Evolutionary conservation across 2,797 vertebrate species (phyloP).

Genomic region (Holocentrus rufus): DNA sequence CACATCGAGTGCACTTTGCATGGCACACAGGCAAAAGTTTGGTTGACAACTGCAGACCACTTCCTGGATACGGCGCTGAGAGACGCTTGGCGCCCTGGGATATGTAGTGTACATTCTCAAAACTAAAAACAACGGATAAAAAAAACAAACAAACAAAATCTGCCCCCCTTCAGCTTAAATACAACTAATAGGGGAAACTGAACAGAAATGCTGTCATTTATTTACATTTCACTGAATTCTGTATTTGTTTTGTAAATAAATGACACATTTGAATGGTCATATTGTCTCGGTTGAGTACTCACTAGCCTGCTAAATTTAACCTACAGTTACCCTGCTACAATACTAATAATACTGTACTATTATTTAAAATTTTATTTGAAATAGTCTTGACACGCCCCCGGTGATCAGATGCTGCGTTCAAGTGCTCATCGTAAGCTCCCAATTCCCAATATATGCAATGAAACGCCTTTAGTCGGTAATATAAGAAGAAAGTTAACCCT

Average conservation of each 20-base stretch:
- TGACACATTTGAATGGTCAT: too few species aligned
- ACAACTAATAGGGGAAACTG: not conserved
- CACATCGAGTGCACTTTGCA: constrained; percentile 14
- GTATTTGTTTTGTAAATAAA: too few species aligned
- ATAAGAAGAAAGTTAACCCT: too few species aligned
- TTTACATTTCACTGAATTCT: not conserved
- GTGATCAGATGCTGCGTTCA: constrained; percentile 34
- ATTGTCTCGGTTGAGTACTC: too few species aligned
- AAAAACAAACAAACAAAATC: not conserved
- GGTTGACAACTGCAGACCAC: constrained; percentile 76
- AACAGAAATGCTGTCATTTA: not conserved
- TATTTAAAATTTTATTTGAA: too few species aligned
- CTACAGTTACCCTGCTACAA: too few species aligned
- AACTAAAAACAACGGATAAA: not conserved
- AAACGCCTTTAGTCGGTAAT: too few species aligned
- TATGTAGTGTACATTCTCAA: constrained; percentile 68
- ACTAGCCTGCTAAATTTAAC: not conserved
- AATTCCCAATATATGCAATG: too few species aligned
- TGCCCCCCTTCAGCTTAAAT: not conserved
- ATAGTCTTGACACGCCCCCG: too few species aligned
- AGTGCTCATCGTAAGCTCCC: not conserved
- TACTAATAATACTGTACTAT: too few species aligned
- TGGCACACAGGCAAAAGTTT: constrained; percentile 72
- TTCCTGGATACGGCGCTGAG: constrained; percentile 81
- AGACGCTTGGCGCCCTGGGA: constrained; percentile 67